Conservation (phyloP, 2,113 vertebrate species). For the Ceyx margarethae region DNA sequence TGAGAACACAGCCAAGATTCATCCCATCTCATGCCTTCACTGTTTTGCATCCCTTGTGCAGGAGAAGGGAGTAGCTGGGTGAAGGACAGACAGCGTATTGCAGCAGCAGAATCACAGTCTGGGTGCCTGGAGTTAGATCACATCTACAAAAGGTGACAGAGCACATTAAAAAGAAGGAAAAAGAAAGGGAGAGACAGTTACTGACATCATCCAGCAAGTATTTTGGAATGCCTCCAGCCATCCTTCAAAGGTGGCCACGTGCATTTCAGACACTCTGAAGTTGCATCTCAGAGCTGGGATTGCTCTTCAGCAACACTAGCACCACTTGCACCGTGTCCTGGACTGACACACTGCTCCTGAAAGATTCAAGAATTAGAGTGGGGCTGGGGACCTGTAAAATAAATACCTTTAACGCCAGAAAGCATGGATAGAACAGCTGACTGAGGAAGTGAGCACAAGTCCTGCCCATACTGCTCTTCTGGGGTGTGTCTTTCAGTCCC, state of each 20-base stretch:
- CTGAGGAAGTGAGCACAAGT: not conserved
- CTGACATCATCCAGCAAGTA: constrained; percentile 12
- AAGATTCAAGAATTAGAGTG: not conserved
- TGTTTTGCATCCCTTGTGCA: not conserved
- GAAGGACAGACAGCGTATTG: not conserved
- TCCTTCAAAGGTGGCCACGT: not conserved
- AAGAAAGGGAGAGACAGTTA: not conserved
- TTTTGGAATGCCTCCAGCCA: not conserved
- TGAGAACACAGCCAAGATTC: not conserved
- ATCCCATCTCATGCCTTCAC: not conserved
- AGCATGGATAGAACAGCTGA: not conserved
- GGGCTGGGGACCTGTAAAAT: not conserved
- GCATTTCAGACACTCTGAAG: not conserved
- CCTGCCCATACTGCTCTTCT: not conserved
- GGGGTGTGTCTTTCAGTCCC: not conserved
- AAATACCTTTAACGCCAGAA: not conserved
- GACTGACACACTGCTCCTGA: not conserved
- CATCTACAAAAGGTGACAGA: not conserved
- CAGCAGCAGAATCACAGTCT: not conserved
- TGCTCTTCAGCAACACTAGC: not conserved
- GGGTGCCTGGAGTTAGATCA: not conserved
- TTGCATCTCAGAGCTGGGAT: not conserved
- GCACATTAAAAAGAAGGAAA: not conserved
- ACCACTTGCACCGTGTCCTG: not conserved
- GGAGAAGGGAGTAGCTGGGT: not conserved